Percentiles rank a stretch among this genome's conserved stretches.
Conservation (phyloP, 2,888 invertebrate species). For the Agrotis puta region DNA sequence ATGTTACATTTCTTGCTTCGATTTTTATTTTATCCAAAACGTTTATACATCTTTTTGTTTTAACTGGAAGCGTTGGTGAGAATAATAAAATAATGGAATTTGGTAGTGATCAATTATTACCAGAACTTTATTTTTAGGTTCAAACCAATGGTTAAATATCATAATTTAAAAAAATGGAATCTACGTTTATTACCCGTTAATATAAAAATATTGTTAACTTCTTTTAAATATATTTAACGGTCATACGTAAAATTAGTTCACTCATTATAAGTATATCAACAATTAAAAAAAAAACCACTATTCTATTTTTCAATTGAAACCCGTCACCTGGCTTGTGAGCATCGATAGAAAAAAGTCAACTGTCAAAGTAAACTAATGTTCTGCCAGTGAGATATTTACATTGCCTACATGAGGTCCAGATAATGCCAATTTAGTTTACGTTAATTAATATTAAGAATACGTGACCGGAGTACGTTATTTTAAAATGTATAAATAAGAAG, state of each 20-base stretch:
- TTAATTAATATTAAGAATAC: constrained; percentile 46
- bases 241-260: too few relatives aligned
- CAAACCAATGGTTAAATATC: background rate
- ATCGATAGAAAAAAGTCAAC: constrained; percentile 13
- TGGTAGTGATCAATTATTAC: too few relatives aligned
- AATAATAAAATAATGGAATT: too few relatives aligned
- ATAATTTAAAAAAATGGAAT: too few relatives aligned
- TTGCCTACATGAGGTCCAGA: constrained; percentile 10
- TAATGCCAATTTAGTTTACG: constrained; percentile 21
- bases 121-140: background rate
- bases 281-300: background rate
- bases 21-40: background rate
- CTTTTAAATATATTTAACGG: too few relatives aligned
- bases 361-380: constrained; percentile 16
- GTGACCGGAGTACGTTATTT: constrained; percentile 18
- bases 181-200: too few relatives aligned
- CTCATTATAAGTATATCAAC: too few relatives aligned
- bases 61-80: background rate
- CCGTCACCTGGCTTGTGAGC: constrained; percentile 13
- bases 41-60: background rate
- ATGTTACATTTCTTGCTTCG: background rate
- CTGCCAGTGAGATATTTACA: constrained; percentile 23
- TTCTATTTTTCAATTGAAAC: background rate
- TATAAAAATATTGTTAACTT: too few relatives aligned
- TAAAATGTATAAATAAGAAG: constrained; percentile 9